Evolutionary conservation across 2,888 invertebrate species (phyloP), one percentile per base, ranked within the genome.

Genomic region (Mechanitis messenoides): DNA sequence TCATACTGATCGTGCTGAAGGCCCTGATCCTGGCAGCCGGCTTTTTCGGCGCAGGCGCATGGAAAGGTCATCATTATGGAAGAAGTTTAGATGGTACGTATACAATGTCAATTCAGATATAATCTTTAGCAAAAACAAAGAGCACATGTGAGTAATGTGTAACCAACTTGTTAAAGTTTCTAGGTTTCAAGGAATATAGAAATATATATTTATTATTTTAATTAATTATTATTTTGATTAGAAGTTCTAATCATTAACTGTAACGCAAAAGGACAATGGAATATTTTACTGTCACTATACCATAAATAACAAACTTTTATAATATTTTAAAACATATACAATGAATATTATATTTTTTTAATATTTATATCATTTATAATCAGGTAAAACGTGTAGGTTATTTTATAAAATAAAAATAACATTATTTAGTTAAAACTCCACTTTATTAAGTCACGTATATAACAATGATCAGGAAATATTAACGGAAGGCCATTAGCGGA

Each of bases 11-110:
- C 57, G 92, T 97, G 42, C 85, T 97, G 64, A 96, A 96, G 84
- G 95, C 95, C 0, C 85, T 96, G 6, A 94, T 96, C 65, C 93
- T 96, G 72, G 95, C 95, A 0, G 95, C 95, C 11, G 95, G 95
- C 0, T 93, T 95, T 73, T 89, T 95, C 72, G 95, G 95, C 5
- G 93, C 93, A 1, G 93, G 94, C 0, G 92, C 92, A n/a, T 93
- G 92, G 92, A 92, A 88, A 69, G 87, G 87, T 1, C 83, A 85
- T n/a, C 83, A 88, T 58, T 91, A 92, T 66, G 93, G 91, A 1
- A 91, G 92, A 65, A 92, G 92, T 70, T 85, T 91, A n/a, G 92
- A 93, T 66, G 92, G 92, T 91, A 79, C 54, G 28, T 45, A 33
- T 35, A 38, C 35, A 53, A 6, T 11, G 11, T 45, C 7, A 7